Evolutionary conservation across 2,113 vertebrate genomes (phyloP), one percentile per base, ranked within the genome.

Genomic region (Camelus bactrianus): DNA sequence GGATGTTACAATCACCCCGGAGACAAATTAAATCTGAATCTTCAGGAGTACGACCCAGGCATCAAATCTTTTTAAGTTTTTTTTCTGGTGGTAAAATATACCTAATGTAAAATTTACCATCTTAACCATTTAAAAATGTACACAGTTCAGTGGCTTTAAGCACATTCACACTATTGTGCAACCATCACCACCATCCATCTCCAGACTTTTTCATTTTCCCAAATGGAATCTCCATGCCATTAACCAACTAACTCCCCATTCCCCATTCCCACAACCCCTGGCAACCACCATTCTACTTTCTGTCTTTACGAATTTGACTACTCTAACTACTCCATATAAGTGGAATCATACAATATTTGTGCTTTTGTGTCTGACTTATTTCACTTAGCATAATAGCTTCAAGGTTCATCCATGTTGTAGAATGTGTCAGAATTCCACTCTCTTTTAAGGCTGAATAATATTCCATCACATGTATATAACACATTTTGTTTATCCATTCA

Each of bases 51-150:
- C 54, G 16, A 46, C 58, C 28, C 67, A 64, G 38, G 46, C 46
- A 60, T 62, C 52, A 32, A 32, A 3, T 58, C 5, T 79, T 94
- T 76, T 46, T 0, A 50, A 86, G n/a, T 17, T 75, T 28, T 14
- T 52, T 64, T 75, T 73, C 50, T 56, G 38, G 26, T 80, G 64
- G 52, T 69, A 70, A 91, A 91, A 91, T 79, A 91, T 30, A 54
- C 22, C 20, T 46, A n/a, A 35, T 52, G 70, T 58, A 38, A 85
- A 86, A 91, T 69, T 20, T 54, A 42, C 48, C 54, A 79, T 46
- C 52, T 42, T 64, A 73, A n/a, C 62, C 38, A 72, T 58, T 82
- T 84, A 84, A 38, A 65, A 72, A 26, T 54, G 56, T 89, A 42
- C 3, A 28, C 3, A 28, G 32, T 52, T 58, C 48, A 38, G 48